phyloP scores from a whole-genome alignment of 1,140 invertebrate genomes.

The Nasonia vitripennis region DNA sequence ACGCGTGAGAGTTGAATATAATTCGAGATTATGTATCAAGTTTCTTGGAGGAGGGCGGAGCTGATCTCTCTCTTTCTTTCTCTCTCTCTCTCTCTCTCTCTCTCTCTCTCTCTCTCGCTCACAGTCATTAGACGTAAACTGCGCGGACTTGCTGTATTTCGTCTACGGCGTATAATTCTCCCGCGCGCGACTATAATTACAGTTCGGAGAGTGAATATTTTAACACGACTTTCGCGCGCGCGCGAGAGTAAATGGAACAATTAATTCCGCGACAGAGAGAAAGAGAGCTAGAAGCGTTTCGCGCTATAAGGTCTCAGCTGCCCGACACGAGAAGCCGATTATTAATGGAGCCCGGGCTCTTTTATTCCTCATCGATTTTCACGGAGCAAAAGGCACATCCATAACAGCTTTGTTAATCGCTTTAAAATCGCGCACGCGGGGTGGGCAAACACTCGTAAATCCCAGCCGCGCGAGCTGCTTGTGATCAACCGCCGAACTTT shows the following conservation, averaged over 20 bases:
- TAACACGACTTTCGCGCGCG: constrained; percentile 26
- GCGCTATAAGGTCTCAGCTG: too few species aligned
- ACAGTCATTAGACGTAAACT: constrained; percentile 8
- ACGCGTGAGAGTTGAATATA: constrained; percentile 31
- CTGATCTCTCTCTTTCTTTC: background rate
- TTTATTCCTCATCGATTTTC: background rate
- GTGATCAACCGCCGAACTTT: constrained; percentile 13
- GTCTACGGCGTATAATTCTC: constrained; percentile 34
- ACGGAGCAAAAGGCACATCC: background rate
- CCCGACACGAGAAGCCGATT: background rate
- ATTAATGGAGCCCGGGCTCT: background rate
- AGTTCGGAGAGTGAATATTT: constrained; percentile 34
- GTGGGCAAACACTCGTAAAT: background rate
- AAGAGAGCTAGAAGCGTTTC: background rate
- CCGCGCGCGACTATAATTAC: constrained; percentile 42
- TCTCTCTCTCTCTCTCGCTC: background rate
- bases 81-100: background rate
- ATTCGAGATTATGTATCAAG: constrained; percentile 53
- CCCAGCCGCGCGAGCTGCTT: background rate
- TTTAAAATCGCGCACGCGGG: background rate
- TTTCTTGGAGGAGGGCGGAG: constrained; percentile 16
- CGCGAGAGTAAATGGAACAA: constrained; percentile 17
- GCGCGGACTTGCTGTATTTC: constrained; percentile 23
- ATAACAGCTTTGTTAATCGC: background rate
- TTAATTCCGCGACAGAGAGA: constrained; percentile 20